phyloP scores from a whole-genome alignment of 2,888 invertebrate genomes.

The Unio delphinus region DNA sequence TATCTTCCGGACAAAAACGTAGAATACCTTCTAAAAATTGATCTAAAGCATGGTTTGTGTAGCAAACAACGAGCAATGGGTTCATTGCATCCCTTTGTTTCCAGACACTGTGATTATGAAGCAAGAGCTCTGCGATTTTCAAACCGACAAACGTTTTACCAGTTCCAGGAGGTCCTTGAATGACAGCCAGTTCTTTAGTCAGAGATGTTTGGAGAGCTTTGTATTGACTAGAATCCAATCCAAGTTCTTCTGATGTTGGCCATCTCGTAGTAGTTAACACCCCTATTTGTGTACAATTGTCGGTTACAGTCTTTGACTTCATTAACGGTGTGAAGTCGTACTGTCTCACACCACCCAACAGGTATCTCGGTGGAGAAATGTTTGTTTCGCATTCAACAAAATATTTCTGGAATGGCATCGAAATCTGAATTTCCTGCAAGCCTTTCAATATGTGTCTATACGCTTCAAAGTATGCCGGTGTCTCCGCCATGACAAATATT shows the following conservation, averaged over 20 bases:
- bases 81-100: slow-evolving; percentile 24
- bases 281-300: no score
- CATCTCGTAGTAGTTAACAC: slow-evolving; percentile 37
- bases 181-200: slow-evolving; percentile 65
- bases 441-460: slow-evolving; percentile 83
- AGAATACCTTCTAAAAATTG: slow-evolving; percentile 65
- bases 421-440: slow-evolving; percentile 76
- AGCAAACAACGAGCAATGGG: slow-evolving; percentile 68
- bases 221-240: slow-evolving; percentile 52
- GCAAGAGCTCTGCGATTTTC: slow-evolving; percentile 79
- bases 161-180: slow-evolving; percentile 84
- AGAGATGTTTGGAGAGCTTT: slow-evolving; percentile 61
- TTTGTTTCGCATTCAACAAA: slow-evolving; percentile 45
- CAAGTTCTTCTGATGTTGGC: slow-evolving; percentile 32
- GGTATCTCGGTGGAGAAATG: slow-evolving; percentile 44
- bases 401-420: slow-evolving; percentile 51
- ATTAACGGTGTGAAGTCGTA: slow-evolving; percentile 23
- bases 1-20: slow-evolving; percentile 35
- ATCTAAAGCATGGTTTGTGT: slow-evolving; percentile 70
- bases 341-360: slow-evolving; percentile 16
- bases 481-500: slow-evolving; percentile 80
- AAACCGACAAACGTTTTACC: slow-evolving; percentile 88
- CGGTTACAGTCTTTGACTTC: no score
- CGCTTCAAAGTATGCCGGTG: slow-evolving; percentile 86
- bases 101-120: slow-evolving; percentile 76